Evolutionary conservation across 2,113 vertebrate species (phyloP).

Genomic region (Rhagologus leucostigma): DNA sequence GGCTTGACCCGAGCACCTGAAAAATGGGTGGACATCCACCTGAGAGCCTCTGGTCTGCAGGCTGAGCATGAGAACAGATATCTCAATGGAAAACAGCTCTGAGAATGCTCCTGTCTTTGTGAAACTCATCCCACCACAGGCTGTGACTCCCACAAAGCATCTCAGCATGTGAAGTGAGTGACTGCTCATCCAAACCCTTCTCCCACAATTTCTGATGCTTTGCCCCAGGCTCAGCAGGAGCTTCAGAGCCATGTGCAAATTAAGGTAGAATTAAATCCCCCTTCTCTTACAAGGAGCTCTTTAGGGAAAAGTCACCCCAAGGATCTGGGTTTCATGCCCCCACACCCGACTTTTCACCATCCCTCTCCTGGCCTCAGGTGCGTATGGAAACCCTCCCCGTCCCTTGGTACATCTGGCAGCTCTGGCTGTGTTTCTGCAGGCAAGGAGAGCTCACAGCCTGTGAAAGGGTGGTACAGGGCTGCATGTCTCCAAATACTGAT

Average conservation of each 20-base stretch:
- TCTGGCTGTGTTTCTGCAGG: neutral
- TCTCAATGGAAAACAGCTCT: neutral
- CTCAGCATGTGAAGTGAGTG: neutral
- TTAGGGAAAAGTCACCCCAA: neutral
- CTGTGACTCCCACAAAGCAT: neutral
- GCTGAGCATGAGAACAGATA: neutral
- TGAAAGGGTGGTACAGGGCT: neutral
- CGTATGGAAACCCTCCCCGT: fast-evolving
- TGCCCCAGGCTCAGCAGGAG: neutral
- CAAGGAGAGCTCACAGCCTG: no score
- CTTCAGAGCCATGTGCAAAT: neutral
- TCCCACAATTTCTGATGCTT: neutral
- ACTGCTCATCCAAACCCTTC: neutral
- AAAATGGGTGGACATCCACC: neutral
- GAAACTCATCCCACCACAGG: neutral
- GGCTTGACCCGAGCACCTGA: neutral
- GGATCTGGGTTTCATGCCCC: neutral
- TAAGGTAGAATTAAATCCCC: neutral
- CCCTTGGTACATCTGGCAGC: neutral
- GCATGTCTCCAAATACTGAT: neutral
- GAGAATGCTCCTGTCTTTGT: neutral
- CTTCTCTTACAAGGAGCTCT: neutral
- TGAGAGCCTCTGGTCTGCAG: neutral
- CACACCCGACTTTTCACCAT: neutral
- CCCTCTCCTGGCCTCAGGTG: no score